phyloP scores from a whole-genome alignment of 2,888 invertebrate species.

The Operophtera brumata region DNA sequence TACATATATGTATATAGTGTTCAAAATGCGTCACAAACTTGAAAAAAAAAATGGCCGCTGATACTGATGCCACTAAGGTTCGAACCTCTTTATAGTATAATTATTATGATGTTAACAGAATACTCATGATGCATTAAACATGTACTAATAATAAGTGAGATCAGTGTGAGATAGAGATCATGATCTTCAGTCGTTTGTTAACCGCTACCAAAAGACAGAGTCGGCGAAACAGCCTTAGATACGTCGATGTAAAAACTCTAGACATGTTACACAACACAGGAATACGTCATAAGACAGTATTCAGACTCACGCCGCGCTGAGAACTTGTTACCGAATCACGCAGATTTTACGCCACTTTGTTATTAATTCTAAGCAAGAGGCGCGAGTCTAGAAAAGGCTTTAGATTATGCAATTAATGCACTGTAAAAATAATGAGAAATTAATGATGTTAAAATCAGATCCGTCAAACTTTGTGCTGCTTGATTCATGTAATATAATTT shows the following conservation, averaged over 20 bases:
- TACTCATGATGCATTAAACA: slow-evolving; percentile 36
- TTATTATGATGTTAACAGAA: slow-evolving; percentile 15
- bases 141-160: slow-evolving; percentile 67
- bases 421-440: too few species aligned
- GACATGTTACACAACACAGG: not conserved
- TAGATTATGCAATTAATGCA: not conserved
- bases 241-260: slow-evolving; percentile 15
- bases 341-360: not conserved
- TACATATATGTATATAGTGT: too few species aligned
- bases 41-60: too few species aligned
- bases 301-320: not conserved
- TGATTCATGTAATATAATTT: not conserved
- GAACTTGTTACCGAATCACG: not conserved
- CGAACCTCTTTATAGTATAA: slow-evolving; percentile 12
- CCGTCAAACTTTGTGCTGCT: not conserved
- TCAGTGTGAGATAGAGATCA: slow-evolving; percentile 71
- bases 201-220: slow-evolving; percentile 24
- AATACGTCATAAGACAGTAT: not conserved
- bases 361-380: not conserved
- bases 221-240: slow-evolving; percentile 20
- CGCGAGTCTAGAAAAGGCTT: not conserved
- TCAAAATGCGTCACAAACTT: too few species aligned
- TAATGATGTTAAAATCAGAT: too few species aligned
- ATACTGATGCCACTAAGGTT: too few species aligned
- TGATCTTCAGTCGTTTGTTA: slow-evolving; percentile 62